Evolutionary conservation across 1,140 invertebrate species (phyloP), one percentile per base, ranked within the genome.

Genomic region (Cydia splendana): DNA sequence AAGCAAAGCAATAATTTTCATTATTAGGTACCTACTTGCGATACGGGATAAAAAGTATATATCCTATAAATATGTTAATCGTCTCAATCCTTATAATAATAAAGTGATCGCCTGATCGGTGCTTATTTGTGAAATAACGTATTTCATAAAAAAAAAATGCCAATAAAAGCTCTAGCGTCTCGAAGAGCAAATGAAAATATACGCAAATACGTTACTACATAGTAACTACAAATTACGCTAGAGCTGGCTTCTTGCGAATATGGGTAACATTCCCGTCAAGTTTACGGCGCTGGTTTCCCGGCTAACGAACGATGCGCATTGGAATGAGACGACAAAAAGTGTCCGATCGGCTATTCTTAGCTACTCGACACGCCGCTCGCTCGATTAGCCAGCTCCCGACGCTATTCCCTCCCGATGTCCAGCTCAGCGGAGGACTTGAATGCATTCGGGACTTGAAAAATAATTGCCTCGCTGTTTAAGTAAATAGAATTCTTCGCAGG

Each of bases 311-410:
- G 79, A 78, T 73, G 75, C 74, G 65, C 71, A 18, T 30, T 42
- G 80, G 80, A 85, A 86, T 85, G 85, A 81, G 77, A 76, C 38
- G 74, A 82, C 85, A 88, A 86, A 88, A 89, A 87, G 81, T 84
- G 78, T 81, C 75, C 79, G 76, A 81, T 82, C 81, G 77, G 76
- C 83, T 87, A 86, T 87, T 82, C 84, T 84, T 85, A 81, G 78
- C 78, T 69, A 57, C 57, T 51, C 77, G 76, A 80, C 80, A 83
- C 77, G 78, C 80, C 76, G 77, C 51, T 76, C 74, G 77, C 79
- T 80, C 82, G 78, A 85, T 85, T 83, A 85, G 81, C 82, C 81
- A 80, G 77, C 76, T 77, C 74, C 75, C 75, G 75, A 53, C 38
- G 77, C 73, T 78, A 69, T 78, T 78, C 69, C 77, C 77, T 78